These are phyloP conservation scores for Abscondita cerata DNA, from an alignment of 2,888 invertebrate species.

Conservation along the genomic window DNA sequence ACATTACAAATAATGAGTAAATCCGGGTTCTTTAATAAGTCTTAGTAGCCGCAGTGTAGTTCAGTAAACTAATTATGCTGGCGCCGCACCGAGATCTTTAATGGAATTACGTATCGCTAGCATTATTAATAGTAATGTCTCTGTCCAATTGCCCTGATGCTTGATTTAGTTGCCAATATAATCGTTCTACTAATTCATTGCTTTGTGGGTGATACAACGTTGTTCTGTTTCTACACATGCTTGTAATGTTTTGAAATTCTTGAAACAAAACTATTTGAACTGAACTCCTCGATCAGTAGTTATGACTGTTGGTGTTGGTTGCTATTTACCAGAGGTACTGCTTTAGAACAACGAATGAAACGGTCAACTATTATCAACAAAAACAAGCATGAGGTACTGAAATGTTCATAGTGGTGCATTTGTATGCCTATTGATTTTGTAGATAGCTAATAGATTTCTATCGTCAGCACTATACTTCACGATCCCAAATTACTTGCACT, in stretches of 20 bases:
- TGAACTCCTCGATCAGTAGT: background rate
- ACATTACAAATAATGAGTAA: too few species aligned
- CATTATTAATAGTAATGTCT: conserved; percentile 45
- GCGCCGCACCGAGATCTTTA: background rate
- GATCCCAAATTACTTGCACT: conserved; percentile 10
- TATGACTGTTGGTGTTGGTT: background rate
- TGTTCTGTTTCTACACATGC: background rate
- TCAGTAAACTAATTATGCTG: background rate
- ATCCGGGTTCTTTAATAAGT: background rate
- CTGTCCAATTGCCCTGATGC: background rate
- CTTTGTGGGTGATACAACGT: conserved; percentile 45
- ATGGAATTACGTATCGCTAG: conserved; percentile 6
- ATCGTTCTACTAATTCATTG: conserved; percentile 52
- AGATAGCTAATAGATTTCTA: conserved; percentile 16
- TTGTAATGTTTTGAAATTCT: background rate
- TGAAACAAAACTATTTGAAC: background rate
- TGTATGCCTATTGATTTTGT: conserved; percentile 24
- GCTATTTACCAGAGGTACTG: background rate
- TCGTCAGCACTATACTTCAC: background rate
- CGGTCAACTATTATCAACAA: background rate
- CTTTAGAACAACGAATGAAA: background rate
- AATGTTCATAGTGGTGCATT: too few species aligned
- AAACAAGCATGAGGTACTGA: background rate
- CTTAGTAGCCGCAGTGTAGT: background rate
- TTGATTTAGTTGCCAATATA: conserved; percentile 5